These are phyloP conservation scores for Drosophila teissieri DNA, from an alignment of 1,140 invertebrate species.

Conservation along the genomic window DNA sequence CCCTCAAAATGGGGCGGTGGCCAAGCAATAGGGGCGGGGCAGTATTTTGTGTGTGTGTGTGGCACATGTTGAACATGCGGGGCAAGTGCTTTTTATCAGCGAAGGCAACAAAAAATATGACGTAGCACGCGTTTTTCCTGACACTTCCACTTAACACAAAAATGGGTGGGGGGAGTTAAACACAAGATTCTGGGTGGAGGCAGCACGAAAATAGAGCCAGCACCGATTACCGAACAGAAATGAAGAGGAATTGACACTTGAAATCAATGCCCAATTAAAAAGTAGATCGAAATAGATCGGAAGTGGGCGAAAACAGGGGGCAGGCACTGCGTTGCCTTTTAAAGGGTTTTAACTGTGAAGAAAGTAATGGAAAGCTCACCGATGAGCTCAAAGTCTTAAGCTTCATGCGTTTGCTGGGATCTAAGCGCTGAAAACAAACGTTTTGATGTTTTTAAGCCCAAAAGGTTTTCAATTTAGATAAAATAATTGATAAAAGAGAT, in stretches of 20 bases:
- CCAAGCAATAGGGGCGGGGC: not conserved
- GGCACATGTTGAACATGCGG: conserved; percentile 29
- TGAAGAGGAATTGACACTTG: conserved; percentile 48
- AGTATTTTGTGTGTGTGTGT: conserved; percentile 4
- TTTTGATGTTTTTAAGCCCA: not conserved
- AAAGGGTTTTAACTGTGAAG: not conserved
- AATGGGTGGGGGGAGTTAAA: not conserved
- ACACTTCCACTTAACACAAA: conserved; percentile 1
- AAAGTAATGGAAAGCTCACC: not conserved
- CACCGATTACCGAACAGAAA: conserved; percentile 25
- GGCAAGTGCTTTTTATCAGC: conserved; percentile 55
- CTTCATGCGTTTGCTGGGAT: conserved; percentile 1
- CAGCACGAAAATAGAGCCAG: conserved; percentile 11
- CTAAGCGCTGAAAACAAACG: conserved; percentile 6
- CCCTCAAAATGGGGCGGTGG: not conserved
- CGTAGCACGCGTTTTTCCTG: conserved; percentile 43
- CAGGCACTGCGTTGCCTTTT: not conserved
- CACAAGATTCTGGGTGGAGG: not conserved
- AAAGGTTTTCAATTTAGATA: conserved; percentile 14
- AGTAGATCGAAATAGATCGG: conserved; percentile 15
- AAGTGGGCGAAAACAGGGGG: not conserved
- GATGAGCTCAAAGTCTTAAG: conserved; percentile 13
- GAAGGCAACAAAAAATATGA: conserved; percentile 54
- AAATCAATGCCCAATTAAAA: conserved; percentile 58
- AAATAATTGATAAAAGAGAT: not conserved